A percentile compares a stretch with the other conserved stretches of the same genome.
Evolutionary conservation across 1,140 invertebrate genomes (phyloP).

Genomic region (Drosophila baimaii): DNA sequence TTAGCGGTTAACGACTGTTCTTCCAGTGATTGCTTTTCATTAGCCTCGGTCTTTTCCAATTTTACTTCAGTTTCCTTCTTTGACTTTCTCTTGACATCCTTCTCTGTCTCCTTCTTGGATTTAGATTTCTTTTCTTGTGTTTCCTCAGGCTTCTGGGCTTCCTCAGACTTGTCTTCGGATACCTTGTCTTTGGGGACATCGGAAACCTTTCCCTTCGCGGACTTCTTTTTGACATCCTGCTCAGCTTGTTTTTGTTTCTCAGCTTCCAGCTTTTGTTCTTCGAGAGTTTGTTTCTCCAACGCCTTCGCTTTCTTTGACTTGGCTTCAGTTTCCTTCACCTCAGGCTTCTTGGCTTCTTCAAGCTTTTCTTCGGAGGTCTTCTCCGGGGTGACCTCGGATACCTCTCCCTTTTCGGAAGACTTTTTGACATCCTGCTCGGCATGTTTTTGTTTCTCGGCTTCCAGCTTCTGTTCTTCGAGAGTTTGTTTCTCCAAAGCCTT

Average conservation of each 20-base stretch:
- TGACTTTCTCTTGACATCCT: not conserved
- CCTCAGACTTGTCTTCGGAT: not conserved
- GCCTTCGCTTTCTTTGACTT: slow-evolving; percentile 7
- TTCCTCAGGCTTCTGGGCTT: not conserved
- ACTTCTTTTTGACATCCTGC: not conserved
- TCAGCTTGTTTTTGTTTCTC: slow-evolving; percentile 1
- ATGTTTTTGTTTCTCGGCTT: slow-evolving; percentile 5
- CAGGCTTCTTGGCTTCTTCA: slow-evolving; percentile 1
- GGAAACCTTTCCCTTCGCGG: not conserved
- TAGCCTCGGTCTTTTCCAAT: not conserved
- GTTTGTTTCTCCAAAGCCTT: slow-evolving; percentile 7
- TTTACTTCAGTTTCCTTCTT: not conserved
- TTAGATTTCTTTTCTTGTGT: not conserved
- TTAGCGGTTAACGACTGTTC: not conserved
- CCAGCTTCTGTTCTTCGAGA: slow-evolving; percentile 9
- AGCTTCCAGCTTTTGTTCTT: not conserved
- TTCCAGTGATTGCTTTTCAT: not conserved
- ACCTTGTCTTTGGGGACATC: too few species aligned
- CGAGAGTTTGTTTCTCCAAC: not conserved
- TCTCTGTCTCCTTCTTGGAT: slow-evolving; percentile 25
- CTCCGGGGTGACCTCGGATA: slow-evolving; percentile 1
- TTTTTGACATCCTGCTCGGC: not conserved
- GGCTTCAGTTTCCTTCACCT: not conserved
- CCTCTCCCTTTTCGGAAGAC: not conserved
- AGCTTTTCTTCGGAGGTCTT: slow-evolving; percentile 11